Percentiles rank a stretch among this genome's conserved stretches.
These are phyloP conservation scores for Calidris pygmaea DNA, from an alignment of 2,113 vertebrate species.

Conservation along the genomic window DNA sequence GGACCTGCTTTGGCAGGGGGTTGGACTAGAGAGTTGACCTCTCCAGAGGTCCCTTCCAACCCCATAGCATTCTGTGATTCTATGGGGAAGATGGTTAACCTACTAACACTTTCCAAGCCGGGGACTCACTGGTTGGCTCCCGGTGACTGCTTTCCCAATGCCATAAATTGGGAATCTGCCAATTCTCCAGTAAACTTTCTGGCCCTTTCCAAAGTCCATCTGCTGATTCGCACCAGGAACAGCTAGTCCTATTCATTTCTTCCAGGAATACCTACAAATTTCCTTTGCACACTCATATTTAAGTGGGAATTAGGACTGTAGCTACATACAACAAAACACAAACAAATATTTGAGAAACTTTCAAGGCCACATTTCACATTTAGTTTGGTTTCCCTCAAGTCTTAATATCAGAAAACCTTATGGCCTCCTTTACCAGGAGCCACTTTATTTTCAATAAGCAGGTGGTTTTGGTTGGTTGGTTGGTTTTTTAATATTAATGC, in stretches of 20 bases:
- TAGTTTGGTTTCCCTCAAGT: not conserved
- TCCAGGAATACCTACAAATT: not conserved
- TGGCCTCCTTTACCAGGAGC: not conserved
- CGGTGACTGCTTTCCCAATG: not conserved
- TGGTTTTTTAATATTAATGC: not conserved
- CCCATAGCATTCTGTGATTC: too few relatives aligned
- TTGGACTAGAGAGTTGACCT: too few relatives aligned
- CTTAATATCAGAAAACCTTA: not conserved
- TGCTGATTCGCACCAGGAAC: not conserved
- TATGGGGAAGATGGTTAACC: not conserved
- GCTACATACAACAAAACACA: not conserved
- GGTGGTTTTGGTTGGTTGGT: not conserved
- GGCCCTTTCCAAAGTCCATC: not conserved
- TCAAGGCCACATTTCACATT: not conserved
- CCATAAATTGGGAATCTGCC: not conserved
- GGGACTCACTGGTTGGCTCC: not conserved
- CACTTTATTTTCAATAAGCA: not conserved
- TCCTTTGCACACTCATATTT: not conserved
- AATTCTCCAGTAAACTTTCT: not conserved
- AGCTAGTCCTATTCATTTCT: not conserved
- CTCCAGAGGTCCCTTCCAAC: too few relatives aligned
- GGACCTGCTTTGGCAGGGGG: too few relatives aligned
- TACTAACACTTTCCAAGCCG: not conserved
- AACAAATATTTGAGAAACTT: not conserved
- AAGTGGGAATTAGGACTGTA: not conserved